A percentile compares a stretch with the other conserved stretches of the same genome.
Evolutionary conservation across 2,888 invertebrate species (phyloP).

Genomic region (Sphaerophoria taeniata): DNA sequence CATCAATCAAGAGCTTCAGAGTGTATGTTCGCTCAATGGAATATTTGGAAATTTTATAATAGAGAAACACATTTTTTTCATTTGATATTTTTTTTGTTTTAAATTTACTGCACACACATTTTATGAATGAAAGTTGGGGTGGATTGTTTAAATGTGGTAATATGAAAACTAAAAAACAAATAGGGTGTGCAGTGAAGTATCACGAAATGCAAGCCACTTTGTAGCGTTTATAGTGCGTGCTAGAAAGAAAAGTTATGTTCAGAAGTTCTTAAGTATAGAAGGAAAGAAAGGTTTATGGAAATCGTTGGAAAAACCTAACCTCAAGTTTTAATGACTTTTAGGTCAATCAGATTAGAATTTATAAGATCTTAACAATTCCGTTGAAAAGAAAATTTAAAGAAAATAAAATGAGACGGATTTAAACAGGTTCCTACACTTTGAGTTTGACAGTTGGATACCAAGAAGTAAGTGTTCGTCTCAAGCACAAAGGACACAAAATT

Average conservation of each 20-base stretch:
- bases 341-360: no score
- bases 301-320: no score
- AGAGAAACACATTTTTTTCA: slow-evolving; percentile 22
- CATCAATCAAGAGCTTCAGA: neutral
- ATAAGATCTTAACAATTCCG: no score
- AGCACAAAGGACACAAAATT: no score
- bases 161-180: slow-evolving; percentile 43
- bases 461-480: no score
- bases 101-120: slow-evolving; percentile 58
- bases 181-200: slow-evolving; percentile 73
- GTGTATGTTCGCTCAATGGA: slow-evolving; percentile 44
- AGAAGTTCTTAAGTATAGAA: no score
- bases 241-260: slow-evolving; percentile 51
- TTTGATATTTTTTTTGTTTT: slow-evolving; percentile 49
- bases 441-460: no score
- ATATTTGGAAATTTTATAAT: slow-evolving; percentile 55
- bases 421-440: no score
- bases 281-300: no score
- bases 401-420: no score
- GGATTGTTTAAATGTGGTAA: slow-evolving; percentile 38
- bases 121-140: slow-evolving; percentile 70
- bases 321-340: no score
- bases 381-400: no score
- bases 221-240: slow-evolving; percentile 70
- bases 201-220: slow-evolving; percentile 68